phyloP scores from a whole-genome alignment of 2,797 vertebrate genomes.

The Fringilla coelebs region DNA sequence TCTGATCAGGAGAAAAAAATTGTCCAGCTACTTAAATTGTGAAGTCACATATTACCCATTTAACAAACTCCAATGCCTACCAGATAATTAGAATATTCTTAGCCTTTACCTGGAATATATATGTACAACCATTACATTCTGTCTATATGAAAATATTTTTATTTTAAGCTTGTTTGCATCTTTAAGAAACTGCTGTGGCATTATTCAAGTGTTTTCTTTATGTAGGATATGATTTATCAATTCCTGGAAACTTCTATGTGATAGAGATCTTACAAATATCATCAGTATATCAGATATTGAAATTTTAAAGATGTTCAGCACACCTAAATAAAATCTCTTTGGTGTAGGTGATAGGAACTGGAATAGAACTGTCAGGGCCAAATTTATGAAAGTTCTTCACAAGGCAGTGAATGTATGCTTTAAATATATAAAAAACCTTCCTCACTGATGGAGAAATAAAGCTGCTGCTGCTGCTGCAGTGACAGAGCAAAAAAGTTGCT shows the following conservation, averaged over 20 bases:
- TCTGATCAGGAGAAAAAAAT: not conserved
- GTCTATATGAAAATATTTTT: not conserved
- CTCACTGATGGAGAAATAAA: not conserved
- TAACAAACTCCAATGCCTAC: not conserved
- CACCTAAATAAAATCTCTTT: conserved; percentile 51
- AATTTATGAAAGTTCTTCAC: conserved; percentile 55
- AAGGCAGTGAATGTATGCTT: conserved; percentile 12
- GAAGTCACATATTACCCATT: not conserved
- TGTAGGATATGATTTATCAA: not conserved
- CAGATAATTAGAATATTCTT: not conserved
- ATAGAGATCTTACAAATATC: not conserved
- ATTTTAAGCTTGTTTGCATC: not conserved
- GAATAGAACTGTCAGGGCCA: conserved; percentile 35
- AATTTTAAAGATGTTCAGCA: conserved; percentile 37
- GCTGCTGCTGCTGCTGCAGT: not conserved
- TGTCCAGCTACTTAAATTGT: not conserved
- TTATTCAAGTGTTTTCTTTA: conserved; percentile 18
- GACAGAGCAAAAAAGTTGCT: conserved; percentile 20
- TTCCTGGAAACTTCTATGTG: not conserved
- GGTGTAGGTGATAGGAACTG: conserved; percentile 30
- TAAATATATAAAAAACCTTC: conserved; percentile 55
- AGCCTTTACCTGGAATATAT: not conserved
- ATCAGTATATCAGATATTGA: not conserved
- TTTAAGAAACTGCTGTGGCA: not conserved
- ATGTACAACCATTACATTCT: not conserved